Percentiles rank a stretch among this genome's conserved stretches.
phyloP scores from a whole-genome alignment of 2,113 vertebrate genomes.

The Eurypyga helias region DNA sequence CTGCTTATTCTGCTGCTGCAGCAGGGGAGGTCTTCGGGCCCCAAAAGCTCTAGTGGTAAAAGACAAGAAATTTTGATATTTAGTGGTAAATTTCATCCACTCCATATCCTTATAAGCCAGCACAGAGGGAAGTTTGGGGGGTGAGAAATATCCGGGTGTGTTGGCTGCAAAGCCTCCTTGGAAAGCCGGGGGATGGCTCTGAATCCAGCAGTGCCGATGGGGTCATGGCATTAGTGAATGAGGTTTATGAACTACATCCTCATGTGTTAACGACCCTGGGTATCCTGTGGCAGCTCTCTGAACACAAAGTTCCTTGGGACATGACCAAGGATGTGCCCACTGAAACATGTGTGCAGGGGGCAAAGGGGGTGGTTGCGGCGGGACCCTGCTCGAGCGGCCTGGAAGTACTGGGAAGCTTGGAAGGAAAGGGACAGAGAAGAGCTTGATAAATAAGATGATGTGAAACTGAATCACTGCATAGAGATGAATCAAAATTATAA shows the following conservation, averaged over 20 bases:
- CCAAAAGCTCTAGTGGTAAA: background rate
- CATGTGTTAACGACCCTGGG: too few species aligned
- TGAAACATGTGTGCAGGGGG: background rate
- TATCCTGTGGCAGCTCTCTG: background rate
- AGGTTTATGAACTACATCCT: background rate
- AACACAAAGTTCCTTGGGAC: background rate
- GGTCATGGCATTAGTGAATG: fast-evolving
- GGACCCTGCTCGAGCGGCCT: background rate
- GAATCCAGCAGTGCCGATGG: background rate
- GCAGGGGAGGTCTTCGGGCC: fast-evolving
- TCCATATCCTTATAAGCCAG: background rate
- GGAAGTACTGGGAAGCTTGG: background rate
- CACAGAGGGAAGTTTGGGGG: background rate
- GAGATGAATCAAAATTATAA: slow-evolving; percentile 72
- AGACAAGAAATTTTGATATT: background rate
- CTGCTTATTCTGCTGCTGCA: background rate
- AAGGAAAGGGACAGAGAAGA: background rate
- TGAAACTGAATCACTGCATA: slow-evolving; percentile 36
- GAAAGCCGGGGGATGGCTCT: background rate
- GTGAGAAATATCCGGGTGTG: fast-evolving
- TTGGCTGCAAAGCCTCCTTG: background rate
- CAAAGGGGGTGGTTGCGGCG: background rate
- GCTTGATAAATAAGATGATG: slow-evolving; percentile 59
- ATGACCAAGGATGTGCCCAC: background rate
- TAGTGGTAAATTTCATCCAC: background rate